phyloP scores from a whole-genome alignment of 2,797 vertebrate species.

The Sciaenops ocellatus region DNA sequence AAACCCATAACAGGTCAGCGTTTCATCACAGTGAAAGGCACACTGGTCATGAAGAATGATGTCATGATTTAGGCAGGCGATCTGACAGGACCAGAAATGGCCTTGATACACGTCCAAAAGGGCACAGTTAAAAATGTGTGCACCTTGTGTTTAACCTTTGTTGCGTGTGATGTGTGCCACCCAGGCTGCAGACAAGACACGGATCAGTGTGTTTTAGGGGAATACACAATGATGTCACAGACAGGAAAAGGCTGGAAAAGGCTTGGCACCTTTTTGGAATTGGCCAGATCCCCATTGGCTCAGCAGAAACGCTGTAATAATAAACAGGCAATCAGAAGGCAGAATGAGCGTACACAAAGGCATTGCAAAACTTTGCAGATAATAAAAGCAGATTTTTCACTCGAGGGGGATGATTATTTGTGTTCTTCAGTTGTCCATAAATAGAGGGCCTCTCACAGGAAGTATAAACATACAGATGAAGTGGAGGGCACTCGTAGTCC shows the following conservation, averaged over 20 bases:
- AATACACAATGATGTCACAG: conserved; percentile 98
- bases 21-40: conserved; percentile 53
- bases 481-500: conserved; percentile 91
- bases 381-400: conserved; percentile 98
- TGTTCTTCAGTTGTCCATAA: conserved; percentile 96
- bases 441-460: conserved; percentile 95
- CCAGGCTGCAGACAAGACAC: conserved; percentile 96
- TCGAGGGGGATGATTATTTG: conserved; percentile 95
- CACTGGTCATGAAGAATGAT: conserved; percentile 51
- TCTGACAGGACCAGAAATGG: conserved; percentile 75
- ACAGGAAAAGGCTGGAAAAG: conserved; percentile 92
- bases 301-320: conserved; percentile 94
- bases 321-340: conserved; percentile 99
- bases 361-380: conserved; percentile 93
- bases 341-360: conserved; percentile 94
- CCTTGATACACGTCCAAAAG: conserved; percentile 88
- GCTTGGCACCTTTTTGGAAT: conserved; percentile 94
- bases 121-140: conserved; percentile 85
- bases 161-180: conserved; percentile 91
- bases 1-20: conserved; percentile 51
- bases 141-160: conserved; percentile 90
- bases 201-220: conserved; percentile 90
- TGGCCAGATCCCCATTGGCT: conserved; percentile 94
- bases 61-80: conserved; percentile 35
- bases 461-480: conserved; percentile 94